Evolutionary conservation across 2,113 vertebrate species (phyloP), one percentile per base, ranked within the genome.

Genomic region (Laticauda colubrina): DNA sequence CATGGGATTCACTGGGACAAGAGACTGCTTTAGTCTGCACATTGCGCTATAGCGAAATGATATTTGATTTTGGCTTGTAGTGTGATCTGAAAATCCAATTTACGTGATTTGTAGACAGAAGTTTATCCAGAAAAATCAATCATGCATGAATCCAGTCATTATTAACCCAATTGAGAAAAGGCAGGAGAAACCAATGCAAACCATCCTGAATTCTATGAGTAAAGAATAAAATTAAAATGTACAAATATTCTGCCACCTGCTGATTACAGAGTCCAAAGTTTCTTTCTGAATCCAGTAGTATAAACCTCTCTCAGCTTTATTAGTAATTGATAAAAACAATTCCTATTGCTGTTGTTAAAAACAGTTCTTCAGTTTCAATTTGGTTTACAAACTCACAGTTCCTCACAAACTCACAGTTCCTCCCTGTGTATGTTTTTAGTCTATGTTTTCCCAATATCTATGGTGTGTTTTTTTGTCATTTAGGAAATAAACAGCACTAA

Each of bases 401-500:
- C 54, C 55, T 56, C 51, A 51, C 24, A 56, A 39, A 11, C 75
- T 91, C 14, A 0, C 2, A 34, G 29, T 87, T 59, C 54, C 55
- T 56, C 51, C 24, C 2, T 11, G 0, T 0, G 3, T 89, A 89
- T 39, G n/a, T 56, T 34, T 88, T 88, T 34, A 88, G n/a, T 56
- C 15, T 45, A 26, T 2, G 15, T 7, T 75, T 89, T 61, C 3
- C 12, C 0, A 0, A 6, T 89, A 90, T 61, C 1, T 75, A 75
- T 39, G 5, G 5, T 75, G 29, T n/a, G 64, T 15, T 75, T 75
- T 34, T 0, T 14, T 56, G 21, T 88, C 43, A 75, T 4, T 3
- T 34, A 1, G 0, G 39, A 21, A 4, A 0, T 0, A 56, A 26
- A 2, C 15, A 0, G 11, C 0, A 56, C 5, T 0, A 0, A 0